Evolutionary conservation across 2,113 vertebrate genomes (phyloP), one percentile per base, ranked within the genome.

Genomic region (Microcebus lehilahytsara): DNA sequence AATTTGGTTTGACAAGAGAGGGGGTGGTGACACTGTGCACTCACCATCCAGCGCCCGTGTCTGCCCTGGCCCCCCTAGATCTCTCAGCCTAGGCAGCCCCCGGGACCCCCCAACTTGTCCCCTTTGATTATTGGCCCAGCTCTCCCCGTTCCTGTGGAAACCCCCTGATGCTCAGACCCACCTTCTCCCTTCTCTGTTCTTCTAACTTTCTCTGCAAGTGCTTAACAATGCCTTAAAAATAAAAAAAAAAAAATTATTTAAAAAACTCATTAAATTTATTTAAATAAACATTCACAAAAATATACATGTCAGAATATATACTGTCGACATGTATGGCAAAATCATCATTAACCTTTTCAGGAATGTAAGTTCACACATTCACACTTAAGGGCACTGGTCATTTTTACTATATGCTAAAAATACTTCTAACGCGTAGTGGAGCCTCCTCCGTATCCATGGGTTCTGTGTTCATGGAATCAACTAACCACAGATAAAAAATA

Each of bases 61-160:
- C 3, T 5, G 49, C 0, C 2, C 34, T 13, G 9, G 32, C 19
- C 17, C 17, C 1, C 1, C 9, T 6, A 34, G 4, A 0, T 53
- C 5, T 0, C 3, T 12, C 8, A 14, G 20, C 3, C 46, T 17
- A 51, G 72, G 30, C 14, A 34, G 11, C 7, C 19, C 46, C 17
- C 6, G 5, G 6, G 0, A 19, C 17, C 53, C 1, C 17, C 53
- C 53, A 16, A 53, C 51, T 9, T 30, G 16, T 46, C 6, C 40
- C 1, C 2, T 16, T 0, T 34, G 53, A 10, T 40, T 27, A 10
- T 53, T n/a, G 37, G 5, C 19, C 58, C 37, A 5, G 2, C 16
- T 9, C 20, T 51, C 20, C 7, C 23, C 23, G 19, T n/a, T 30
- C 14, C 0, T 1, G 7, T 0, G 7, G 30, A 37, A 42, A 75